Conservation (phyloP, 2,113 vertebrate genomes). For the Myiagra hebetior region DNA sequence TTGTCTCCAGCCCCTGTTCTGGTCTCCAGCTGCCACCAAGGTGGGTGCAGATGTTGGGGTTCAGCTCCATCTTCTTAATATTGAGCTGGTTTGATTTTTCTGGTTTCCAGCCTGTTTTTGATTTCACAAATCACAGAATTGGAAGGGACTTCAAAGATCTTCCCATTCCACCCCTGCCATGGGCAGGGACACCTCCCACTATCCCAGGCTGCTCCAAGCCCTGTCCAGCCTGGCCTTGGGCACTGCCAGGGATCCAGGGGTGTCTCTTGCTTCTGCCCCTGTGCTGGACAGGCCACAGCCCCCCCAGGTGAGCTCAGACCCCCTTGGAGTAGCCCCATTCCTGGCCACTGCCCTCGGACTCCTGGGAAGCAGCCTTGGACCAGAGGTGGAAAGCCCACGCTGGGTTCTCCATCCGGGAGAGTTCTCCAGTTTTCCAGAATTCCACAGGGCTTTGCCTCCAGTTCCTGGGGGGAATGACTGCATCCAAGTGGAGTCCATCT, state of each 20-base stretch:
- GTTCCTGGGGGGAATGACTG: background rate
- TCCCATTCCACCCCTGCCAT: background rate
- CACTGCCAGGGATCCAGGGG: background rate
- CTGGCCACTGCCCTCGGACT: fast-evolving
- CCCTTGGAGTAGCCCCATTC: fast-evolving
- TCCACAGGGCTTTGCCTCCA: background rate
- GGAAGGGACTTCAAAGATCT: background rate
- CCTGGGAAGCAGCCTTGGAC: background rate
- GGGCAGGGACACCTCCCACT: background rate
- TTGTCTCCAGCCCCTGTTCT: background rate
- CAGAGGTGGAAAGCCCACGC: background rate
- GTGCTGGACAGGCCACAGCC: background rate
- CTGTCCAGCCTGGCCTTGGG: background rate
- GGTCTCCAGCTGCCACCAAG: background rate
- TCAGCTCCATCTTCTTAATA: background rate
- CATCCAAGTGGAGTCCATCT: fast-evolving
- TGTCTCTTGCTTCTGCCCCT: background rate
- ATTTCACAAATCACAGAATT: background rate
- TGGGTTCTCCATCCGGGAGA: background rate
- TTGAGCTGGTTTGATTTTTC: background rate
- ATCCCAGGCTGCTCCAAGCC: background rate
- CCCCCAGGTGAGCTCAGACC: background rate
- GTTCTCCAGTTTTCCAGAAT: background rate
- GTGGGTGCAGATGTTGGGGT: background rate
- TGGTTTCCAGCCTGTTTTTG: background rate